Conservation (phyloP, 2,888 invertebrate species). For the Candidula unifasciata region DNA sequence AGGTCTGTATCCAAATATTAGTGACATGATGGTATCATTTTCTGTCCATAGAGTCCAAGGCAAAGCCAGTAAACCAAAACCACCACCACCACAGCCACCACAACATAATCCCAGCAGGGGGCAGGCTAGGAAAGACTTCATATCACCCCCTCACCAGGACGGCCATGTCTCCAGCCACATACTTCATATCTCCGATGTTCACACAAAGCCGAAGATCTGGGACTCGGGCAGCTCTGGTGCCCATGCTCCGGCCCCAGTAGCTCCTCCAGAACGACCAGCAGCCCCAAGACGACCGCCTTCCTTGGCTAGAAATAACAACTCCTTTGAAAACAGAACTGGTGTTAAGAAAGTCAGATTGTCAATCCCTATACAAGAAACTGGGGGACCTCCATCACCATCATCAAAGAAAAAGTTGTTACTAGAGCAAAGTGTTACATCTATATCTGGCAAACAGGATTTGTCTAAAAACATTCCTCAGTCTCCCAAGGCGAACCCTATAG, state of each 20-base stretch:
- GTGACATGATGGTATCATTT: background rate
- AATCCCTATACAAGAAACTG: constrained; percentile 45
- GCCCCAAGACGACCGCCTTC: constrained; percentile 39
- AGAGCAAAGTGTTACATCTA: constrained; percentile 39
- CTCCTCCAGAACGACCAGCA: constrained; percentile 37
- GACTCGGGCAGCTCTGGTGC: constrained; percentile 11
- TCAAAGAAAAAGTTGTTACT: constrained; percentile 33
- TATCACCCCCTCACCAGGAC: constrained; percentile 6
- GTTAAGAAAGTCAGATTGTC: constrained; percentile 49
- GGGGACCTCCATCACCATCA: constrained; percentile 40
- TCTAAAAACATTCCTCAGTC: constrained; percentile 38
- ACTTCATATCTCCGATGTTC: constrained; percentile 23
- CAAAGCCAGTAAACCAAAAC: constrained; percentile 37
- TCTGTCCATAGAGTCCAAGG: constrained; percentile 41
- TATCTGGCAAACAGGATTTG: constrained; percentile 23
- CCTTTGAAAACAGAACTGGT: constrained; percentile 1
- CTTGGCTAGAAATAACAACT: background rate
- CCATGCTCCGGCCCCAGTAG: constrained; percentile 13
- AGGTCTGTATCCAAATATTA: background rate
- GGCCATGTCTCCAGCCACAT: constrained; percentile 22
- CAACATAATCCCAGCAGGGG: constrained; percentile 40
- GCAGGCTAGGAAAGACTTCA: constrained; percentile 24
- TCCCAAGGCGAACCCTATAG: constrained; percentile 50
- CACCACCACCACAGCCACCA: constrained; percentile 51
- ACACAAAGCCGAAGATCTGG: constrained; percentile 35